A percentile compares a stretch with the other conserved stretches of the same genome.
Evolutionary conservation across 1,140 invertebrate species (phyloP).

Genomic region (Eumaeus atala): DNA sequence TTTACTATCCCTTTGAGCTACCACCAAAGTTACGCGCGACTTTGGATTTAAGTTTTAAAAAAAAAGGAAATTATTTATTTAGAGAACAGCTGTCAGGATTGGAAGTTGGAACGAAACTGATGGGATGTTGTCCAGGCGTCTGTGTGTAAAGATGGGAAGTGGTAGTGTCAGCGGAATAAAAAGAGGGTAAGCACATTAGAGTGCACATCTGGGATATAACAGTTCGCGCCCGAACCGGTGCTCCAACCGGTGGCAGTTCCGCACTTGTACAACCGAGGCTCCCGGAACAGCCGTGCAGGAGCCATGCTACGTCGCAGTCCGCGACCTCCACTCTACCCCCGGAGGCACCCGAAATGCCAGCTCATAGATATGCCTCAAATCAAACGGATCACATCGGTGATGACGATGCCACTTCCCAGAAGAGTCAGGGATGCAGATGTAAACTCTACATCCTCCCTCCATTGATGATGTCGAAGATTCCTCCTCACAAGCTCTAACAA

Average conservation of each 20-base stretch:
- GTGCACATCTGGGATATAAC: too few relatives aligned
- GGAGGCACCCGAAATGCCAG: constrained; percentile 69
- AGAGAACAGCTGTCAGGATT: too few relatives aligned
- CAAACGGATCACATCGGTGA: constrained; percentile 82
- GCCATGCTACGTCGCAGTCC: constrained; percentile 72
- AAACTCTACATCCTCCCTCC: constrained; percentile 36
- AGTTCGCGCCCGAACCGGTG: constrained; percentile 75
- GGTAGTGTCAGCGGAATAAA: too few relatives aligned
- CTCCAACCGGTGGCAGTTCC: constrained; percentile 75
- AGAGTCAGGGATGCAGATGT: constrained; percentile 36
- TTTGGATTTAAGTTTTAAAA: too few relatives aligned
- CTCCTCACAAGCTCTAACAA: constrained; percentile 45
- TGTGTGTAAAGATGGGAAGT: too few relatives aligned
- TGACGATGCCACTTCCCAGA: constrained; percentile 66
- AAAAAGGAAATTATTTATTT: too few relatives aligned
- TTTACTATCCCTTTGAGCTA: too few relatives aligned
- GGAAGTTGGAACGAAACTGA: too few relatives aligned
- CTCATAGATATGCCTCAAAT: constrained; percentile 86
- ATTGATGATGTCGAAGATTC: constrained; percentile 59
- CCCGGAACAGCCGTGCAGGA: constrained; percentile 64
- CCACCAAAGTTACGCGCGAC: too few relatives aligned
- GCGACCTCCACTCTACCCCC: constrained; percentile 78
- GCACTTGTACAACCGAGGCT: constrained; percentile 71
- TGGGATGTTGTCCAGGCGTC: too few relatives aligned
- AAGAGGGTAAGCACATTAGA: too few relatives aligned